Conservation (phyloP, 37 sponge, comb jelly and placozoan genomes). For the Tethya wilhelma region DNA sequence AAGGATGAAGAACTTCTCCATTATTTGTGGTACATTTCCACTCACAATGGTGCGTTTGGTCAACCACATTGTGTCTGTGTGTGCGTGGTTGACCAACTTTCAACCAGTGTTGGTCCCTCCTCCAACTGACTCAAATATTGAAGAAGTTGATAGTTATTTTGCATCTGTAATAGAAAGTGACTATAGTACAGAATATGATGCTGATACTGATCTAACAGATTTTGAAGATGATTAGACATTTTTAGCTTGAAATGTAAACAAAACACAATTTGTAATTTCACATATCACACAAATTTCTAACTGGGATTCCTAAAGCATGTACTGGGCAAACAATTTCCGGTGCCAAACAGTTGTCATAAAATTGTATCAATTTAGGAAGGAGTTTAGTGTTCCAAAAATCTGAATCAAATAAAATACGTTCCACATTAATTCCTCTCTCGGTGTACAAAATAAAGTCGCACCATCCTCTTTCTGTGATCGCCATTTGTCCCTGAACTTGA, state of each 20-base stretch:
- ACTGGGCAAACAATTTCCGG: constrained; percentile 72
- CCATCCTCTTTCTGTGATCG: constrained; percentile 51
- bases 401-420: constrained; percentile 40
- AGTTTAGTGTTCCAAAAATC: constrained; percentile 33
- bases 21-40: constrained; percentile 28
- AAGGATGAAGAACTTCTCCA: constrained; percentile 35
- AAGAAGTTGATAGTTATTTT: constrained; percentile 34
- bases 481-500: constrained; percentile 71
- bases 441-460: constrained; percentile 72
- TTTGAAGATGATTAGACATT: background rate
- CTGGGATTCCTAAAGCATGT: constrained; percentile 44
- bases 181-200: too few species aligned
- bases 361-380: constrained; percentile 42
- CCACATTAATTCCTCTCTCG: constrained; percentile 37
- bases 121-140: background rate
- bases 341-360: constrained; percentile 65
- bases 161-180: constrained; percentile 30
- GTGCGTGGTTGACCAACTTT: constrained; percentile 31
- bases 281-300: constrained; percentile 25
- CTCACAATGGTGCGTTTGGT: constrained; percentile 17
- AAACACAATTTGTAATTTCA: background rate
- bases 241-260: background rate
- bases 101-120: constrained; percentile 36
- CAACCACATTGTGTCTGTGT: constrained; percentile 37
- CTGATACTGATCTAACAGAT: constrained; percentile 14